Percentiles rank a stretch among this genome's conserved stretches.
Conservation (phyloP, 2,113 vertebrate genomes). For the Hipposideros armiger region DNA sequence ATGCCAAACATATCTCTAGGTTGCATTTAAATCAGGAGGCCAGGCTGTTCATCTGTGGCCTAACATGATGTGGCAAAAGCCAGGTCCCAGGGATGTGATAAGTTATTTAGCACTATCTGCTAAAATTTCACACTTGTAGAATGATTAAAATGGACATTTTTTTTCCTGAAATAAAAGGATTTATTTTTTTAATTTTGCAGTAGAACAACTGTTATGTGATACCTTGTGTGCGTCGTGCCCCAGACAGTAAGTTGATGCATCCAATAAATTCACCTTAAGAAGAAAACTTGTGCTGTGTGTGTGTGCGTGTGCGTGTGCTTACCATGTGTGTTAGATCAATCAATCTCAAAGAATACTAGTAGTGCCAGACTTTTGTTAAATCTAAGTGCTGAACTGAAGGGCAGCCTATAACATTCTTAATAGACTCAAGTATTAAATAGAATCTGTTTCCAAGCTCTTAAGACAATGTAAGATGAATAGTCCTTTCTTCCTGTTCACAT, state of each 20-base stretch:
- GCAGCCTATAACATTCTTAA: not conserved
- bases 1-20: not conserved
- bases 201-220: slow-evolving; percentile 39
- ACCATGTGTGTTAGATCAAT: not conserved
- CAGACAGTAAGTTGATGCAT: not conserved
- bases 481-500: not conserved
- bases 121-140: slow-evolving; percentile 62
- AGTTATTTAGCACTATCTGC: slow-evolving; percentile 74
- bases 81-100: slow-evolving; percentile 56
- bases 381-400: slow-evolving; percentile 1
- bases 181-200: slow-evolving; percentile 1
- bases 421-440: not conserved
- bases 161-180: slow-evolving; percentile 38
- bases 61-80: slow-evolving; percentile 28
- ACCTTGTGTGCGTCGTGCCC: not conserved
- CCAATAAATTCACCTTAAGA: not conserved
- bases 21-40: slow-evolving; percentile 68
- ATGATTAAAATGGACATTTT: slow-evolving; percentile 36
- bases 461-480: not conserved
- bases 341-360: not conserved
- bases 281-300: not conserved
- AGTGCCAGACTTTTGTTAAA: slow-evolving; percentile 19
- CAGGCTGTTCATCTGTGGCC: slow-evolving; percentile 54
- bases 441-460: slow-evolving; percentile 22
- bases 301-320: not conserved